Base-by-base conservation (phyloP, 2,113 vertebrate genomes). In the Salvelinus fontinalis region DNA sequence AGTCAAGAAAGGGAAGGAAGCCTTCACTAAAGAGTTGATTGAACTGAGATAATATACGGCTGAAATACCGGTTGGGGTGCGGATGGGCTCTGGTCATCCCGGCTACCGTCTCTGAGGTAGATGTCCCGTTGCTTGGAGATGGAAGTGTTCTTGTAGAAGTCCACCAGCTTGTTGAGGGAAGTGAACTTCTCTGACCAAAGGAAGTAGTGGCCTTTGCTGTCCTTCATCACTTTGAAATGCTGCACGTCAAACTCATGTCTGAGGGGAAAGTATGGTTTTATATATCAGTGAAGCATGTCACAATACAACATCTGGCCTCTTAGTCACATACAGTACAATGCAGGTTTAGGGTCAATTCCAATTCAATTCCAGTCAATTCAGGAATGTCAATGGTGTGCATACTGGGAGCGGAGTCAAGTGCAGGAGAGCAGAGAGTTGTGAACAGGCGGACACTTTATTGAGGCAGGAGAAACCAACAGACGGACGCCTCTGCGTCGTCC, bases 181-280 rank as follows among this genome's bases (percentile, higher is more conserved):
- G 92, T 90, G 88, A 99, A 99, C 92, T 95, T 99, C 87, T 98
- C 97, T 2, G 93, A 90, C 98, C 98, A 99, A 66, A 99, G 92
- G 89, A 95, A 98, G 89, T 99, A 99, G 71, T 92, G 93, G 29
- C 96, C 95, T 75, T 93, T 95, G 78, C 87, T 93, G 92, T 99
- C 97, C 57, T 91, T 91, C 95, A 99, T 96, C 79, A 99, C 97
- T 86, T 97, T 99, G 92, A 99, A 99, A 89, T 99, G 98, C 75
- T 99, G 98, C 0, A 99, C 97, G 3, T 99, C 96, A 6, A 80
- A 90, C 80, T 98, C 96, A 1, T 99, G 96, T 87, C 97, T 99
- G 87, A 49, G 6, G 44, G 20, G 9, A 13, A 29, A 67, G 65
- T 54, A 7, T 18, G 11, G 18, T 6, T 18, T 22, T n/a, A 24